Base-by-base conservation (phyloP, 2,797 vertebrate genomes). In the Microchirus variegatus region DNA sequence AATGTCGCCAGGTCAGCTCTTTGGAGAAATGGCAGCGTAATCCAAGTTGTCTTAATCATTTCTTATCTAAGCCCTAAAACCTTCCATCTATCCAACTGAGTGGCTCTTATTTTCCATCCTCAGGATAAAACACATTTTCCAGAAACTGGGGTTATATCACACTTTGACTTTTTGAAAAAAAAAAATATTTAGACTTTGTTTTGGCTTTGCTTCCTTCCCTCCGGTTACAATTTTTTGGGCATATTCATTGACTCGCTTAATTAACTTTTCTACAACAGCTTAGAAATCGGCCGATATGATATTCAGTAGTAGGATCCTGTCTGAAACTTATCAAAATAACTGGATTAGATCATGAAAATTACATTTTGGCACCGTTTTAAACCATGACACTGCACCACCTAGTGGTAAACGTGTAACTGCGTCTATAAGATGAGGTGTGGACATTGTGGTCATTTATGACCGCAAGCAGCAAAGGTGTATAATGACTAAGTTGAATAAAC, bases 31-130 rank as follows among this genome's bases (percentile, higher is more conserved):
- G 40, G 53, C 58, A 63, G 19, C 36, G 63, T 65, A 73, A 75
- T 86, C 71, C 70, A 63, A 66, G 53, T 42, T 49, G 65, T 80
- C 67, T 80, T 53, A 61, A 52, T 79, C 52, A 57, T 67, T 79
- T 5, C 66, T 80, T 77, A 80, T 83, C 71, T 82, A 43, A 79
- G 53, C 58, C 59, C 8, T 63, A 19, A 78, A 67, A 38, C 17
- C 49, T 55, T 70, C 40, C 22, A 53, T 70, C 53, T 63, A n/a
- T 69, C 78, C 47, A 47, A 69, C 49, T 53, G 37, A 58, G 49
- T 17, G 62, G 11, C 19, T 56, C 19, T 54, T 76, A 68, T 69
- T 85, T 82, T 82, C 64, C 69, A 63, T 59, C 47, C 45, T 70
- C 36, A 16, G 51, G 51, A 63, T 73, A 44, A 79, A 71, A 62